These are phyloP conservation scores for Syngnathus floridae DNA, from an alignment of 2,113 vertebrate species.

Conservation along the genomic window DNA sequence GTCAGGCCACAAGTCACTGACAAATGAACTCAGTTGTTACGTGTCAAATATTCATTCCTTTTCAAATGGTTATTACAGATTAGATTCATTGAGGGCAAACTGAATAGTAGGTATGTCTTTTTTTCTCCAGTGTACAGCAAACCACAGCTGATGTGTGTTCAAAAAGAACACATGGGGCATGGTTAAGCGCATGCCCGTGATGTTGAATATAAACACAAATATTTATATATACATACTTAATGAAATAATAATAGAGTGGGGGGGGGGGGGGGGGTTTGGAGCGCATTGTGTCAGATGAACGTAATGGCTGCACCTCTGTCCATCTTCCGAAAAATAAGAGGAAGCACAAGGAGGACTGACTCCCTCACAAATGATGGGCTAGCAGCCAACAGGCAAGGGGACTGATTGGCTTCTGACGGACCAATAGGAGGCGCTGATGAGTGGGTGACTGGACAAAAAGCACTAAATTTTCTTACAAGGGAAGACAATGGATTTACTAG, in stretches of 20 bases:
- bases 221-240: conserved; percentile 67
- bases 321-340: conserved; percentile 42
- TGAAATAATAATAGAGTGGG: conserved; percentile 50
- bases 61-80: conserved; percentile 76
- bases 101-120: conserved; percentile 69
- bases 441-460: background rate
- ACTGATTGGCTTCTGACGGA: background rate
- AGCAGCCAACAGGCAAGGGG: background rate
- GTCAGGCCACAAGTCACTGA: conserved; percentile 42
- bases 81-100: conserved; percentile 67
- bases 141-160: conserved; percentile 67
- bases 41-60: conserved; percentile 71
- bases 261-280: conserved; percentile 50
- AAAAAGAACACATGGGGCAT: conserved; percentile 50
- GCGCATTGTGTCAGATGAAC: conserved; percentile 14
- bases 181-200: conserved; percentile 48
- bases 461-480: background rate
- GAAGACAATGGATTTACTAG: background rate
- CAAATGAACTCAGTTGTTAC: conserved; percentile 44
- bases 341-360: too few relatives aligned
- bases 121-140: conserved; percentile 77
- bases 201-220: conserved; percentile 70
- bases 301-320: background rate
- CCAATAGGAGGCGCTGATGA: background rate
- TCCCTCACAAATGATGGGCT: background rate